Base-by-base conservation (phyloP, 2,888 invertebrate species). In the Apamea sordens region DNA sequence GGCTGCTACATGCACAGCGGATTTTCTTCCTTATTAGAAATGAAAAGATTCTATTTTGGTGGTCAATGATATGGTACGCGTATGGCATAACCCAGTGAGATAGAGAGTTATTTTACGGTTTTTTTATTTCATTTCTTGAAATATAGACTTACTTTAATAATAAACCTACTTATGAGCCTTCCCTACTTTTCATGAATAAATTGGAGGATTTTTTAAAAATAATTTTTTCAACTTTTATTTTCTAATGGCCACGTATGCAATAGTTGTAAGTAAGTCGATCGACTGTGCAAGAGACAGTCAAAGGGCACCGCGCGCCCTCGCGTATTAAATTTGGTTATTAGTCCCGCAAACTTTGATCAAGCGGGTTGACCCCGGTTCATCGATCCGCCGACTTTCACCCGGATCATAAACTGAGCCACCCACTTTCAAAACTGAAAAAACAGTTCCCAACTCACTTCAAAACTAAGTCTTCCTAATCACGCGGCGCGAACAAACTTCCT, bases 381-480 rank as follows among this genome's bases (percentile, higher is more conserved):
- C 96, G 96, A 96, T 96, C 96, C 94, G 93, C 92, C 93, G 95
- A 97, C 96, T 96, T 97, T 96, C 96, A 95, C 96, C 96, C 96
- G 96, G 94, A 96, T 96, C 96, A 96, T 96, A 96, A 97, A 97
- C 96, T 96, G 94, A 96, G 95, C 96, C 95, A 97, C 96, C 96
- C 94, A 97, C 96, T 97, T 96, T 96, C 95, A 94, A 96, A 97
- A 96, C 96, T 96, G 95, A 95, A 96, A 96, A 96, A 96, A 94
- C 95, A 95, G 94, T 96, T 95, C 94, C 93, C 94, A 94, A 95
- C 95, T 96, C 94, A 95, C 95, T 96, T 96, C 95, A 95, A 94
- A 97, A 97, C 96, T 96, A 96, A 97, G 96, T 96, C 96, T 94
- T 96, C 96, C 96, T 97, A 97, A 97, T 97, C 97, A 97, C 96